These are phyloP conservation scores for Cydia amplana DNA, from an alignment of 1,140 invertebrate species.

Conservation along the genomic window DNA sequence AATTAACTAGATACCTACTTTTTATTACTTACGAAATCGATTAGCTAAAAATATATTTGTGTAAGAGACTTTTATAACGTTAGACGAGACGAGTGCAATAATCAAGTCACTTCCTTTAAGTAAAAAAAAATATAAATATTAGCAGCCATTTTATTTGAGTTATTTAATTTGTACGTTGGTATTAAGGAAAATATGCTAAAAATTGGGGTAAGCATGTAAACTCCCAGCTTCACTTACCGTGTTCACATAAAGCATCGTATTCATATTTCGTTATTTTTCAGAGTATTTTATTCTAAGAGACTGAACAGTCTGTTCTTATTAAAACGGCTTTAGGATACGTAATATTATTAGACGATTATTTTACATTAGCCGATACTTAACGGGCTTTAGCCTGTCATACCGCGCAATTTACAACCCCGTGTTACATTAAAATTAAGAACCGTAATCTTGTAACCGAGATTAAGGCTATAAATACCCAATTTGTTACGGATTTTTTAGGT, in stretches of 20 bases:
- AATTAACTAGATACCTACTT: no score
- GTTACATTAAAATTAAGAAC: conserved; percentile 27
- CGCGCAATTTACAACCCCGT: conserved; percentile 12
- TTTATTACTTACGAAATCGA: no score
- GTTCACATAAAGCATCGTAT: not conserved
- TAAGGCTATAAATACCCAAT: conserved; percentile 21
- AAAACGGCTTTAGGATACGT: not conserved
- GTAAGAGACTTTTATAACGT: no score
- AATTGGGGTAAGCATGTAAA: no score
- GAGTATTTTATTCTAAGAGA: not conserved
- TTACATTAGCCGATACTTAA: conserved; percentile 31
- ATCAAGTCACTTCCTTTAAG: no score
- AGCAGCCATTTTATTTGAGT: no score
- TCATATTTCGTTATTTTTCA: not conserved
- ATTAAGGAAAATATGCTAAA: no score
- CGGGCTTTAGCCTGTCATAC: conserved; percentile 21
- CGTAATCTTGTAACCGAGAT: conserved; percentile 19
- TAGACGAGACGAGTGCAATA: no score
- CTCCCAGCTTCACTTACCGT: not conserved
- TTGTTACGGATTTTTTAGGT: conserved; percentile 3
- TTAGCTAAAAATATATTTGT: no score
- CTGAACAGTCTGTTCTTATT: not conserved
- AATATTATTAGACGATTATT: conserved; percentile 28
- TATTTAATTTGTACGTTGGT: no score
- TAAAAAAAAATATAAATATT: no score